A percentile compares a stretch with the other conserved stretches of the same genome.
phyloP scores from a whole-genome alignment of 2,888 invertebrate species.

The Linnaemya tessellans region DNA sequence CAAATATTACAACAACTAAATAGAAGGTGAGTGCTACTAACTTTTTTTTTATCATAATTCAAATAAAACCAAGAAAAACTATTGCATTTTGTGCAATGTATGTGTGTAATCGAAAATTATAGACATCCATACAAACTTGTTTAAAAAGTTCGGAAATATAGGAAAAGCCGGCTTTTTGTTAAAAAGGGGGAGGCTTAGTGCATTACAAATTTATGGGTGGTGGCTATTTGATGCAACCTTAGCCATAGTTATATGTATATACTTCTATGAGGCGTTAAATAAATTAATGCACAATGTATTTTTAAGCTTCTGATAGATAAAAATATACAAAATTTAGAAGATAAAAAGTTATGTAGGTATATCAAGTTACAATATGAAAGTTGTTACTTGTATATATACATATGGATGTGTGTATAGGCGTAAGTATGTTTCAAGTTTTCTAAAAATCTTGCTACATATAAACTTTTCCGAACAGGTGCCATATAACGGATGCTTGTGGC shows the following conservation, averaged over 20 bases:
- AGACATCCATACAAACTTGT: background rate
- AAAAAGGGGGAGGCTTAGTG: conserved; percentile 55
- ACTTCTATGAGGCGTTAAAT: background rate
- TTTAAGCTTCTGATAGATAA: background rate
- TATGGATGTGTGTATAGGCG: too few species aligned
- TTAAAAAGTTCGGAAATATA: conserved; percentile 6
- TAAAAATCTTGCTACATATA: too few species aligned
- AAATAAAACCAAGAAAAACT: conserved; percentile 43
- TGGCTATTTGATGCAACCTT: conserved; percentile 55
- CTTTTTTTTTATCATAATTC: background rate
- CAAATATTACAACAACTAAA: background rate
- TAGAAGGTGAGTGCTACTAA: conserved; percentile 49
- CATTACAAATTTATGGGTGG: conserved; percentile 67
- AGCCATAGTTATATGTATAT: background rate
- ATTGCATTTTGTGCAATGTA: conserved; percentile 47
- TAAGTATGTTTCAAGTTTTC: too few species aligned
- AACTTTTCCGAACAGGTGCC: conserved; percentile 12
- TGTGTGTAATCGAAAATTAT: background rate
- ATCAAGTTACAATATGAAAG: background rate
- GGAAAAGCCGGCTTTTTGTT: conserved; percentile 63
- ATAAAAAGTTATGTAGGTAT: background rate
- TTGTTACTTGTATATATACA: background rate
- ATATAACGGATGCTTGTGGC: conserved; percentile 47
- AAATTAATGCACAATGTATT: background rate
- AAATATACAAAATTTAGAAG: background rate